phyloP scores from a whole-genome alignment of 2,113 vertebrate genomes.

The Reinhardtius hippoglossoides region DNA sequence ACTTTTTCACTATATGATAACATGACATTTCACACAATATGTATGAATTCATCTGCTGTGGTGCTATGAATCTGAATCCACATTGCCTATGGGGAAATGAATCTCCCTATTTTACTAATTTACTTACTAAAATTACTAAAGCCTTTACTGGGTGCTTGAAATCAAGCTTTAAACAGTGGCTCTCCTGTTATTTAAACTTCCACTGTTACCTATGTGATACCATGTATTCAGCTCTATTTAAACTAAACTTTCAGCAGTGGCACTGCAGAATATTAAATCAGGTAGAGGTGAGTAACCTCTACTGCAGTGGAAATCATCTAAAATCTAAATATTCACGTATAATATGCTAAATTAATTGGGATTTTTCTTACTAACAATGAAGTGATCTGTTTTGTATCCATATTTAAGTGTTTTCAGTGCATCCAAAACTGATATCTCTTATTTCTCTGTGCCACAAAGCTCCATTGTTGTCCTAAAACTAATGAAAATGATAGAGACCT shows the following conservation, averaged over 20 bases:
- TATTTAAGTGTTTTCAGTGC: background rate
- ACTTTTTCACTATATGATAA: background rate
- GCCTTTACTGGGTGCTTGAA: background rate
- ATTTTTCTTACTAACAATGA: background rate
- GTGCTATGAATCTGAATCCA: background rate
- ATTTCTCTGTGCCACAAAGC: background rate
- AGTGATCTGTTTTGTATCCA: background rate
- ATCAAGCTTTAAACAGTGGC: background rate
- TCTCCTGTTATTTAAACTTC: background rate
- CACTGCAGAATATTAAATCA: conserved; percentile 65
- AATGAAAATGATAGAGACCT: background rate
- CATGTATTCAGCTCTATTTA: background rate
- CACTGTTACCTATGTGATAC: background rate
- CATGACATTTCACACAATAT: background rate
- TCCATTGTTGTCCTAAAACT: background rate
- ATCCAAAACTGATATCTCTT: background rate
- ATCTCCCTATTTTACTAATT: background rate
- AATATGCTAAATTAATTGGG: no score
- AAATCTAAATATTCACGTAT: no score
- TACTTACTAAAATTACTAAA: background rate
- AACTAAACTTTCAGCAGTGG: conserved; percentile 39
- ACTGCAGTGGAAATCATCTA: conserved; percentile 48
- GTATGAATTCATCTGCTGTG: background rate
- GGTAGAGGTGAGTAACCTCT: conserved; percentile 54
- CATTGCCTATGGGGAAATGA: background rate